A percentile compares a stretch with the other conserved stretches of the same genome.
Conservation (phyloP, 2,888 invertebrate species). For the Cosmia trapezina region DNA sequence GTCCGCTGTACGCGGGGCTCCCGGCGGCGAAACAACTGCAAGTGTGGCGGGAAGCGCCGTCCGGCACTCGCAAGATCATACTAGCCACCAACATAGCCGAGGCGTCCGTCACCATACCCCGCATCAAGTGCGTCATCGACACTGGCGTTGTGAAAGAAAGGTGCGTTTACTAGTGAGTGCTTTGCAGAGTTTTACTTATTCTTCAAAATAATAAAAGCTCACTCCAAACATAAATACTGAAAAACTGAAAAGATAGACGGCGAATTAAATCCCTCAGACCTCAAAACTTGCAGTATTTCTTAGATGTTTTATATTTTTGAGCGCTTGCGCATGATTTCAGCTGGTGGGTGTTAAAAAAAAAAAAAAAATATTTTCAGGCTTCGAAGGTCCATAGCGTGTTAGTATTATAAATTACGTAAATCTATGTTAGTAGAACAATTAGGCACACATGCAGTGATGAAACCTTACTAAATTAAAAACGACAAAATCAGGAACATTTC, state of each 20-base stretch:
- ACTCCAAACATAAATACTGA: background rate
- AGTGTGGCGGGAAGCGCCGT: conserved; percentile 94
- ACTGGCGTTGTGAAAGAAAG: conserved; percentile 97
- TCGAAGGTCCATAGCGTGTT: background rate
- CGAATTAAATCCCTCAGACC: background rate
- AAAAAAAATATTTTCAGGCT: background rate
- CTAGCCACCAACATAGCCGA: conserved; percentile 99
- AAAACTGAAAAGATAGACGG: background rate
- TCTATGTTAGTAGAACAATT: background rate
- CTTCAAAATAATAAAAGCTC: background rate
- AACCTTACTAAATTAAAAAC: no score
- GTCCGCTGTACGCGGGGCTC: conserved; percentile 97
- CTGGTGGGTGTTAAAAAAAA: background rate
- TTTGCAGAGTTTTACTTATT: background rate
- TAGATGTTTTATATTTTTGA: background rate
- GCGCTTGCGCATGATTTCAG: background rate
- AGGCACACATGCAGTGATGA: background rate
- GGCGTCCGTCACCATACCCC: conserved; percentile 98
- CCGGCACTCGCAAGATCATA: conserved; percentile 96
- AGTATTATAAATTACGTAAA: background rate
- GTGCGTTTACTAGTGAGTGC: conserved; percentile 77
- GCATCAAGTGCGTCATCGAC: conserved; percentile 97
- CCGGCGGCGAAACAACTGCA: conserved; percentile 96
- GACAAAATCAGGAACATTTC: background rate
- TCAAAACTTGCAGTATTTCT: background rate